Base-by-base conservation (phyloP, 2,888 invertebrate genomes). In the Nematopogon swammerdamellus region DNA sequence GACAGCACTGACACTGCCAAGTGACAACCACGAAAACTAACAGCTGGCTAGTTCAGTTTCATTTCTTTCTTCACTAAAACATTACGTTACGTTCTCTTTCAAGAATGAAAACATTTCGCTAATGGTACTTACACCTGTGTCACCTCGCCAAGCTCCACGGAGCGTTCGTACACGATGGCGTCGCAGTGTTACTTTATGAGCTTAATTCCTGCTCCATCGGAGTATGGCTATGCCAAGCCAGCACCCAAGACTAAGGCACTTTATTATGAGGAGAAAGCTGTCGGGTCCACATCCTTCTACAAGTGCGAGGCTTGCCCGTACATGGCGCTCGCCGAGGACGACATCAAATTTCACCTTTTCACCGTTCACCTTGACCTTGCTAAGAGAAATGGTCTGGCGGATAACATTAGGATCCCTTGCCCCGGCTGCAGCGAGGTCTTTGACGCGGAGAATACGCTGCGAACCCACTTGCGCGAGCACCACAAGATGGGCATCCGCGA, bases 341-440 rank as follows among this genome's bases (percentile, higher is more conserved):
- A 76, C 53, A 81, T 83, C 48, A 74, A 77, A 56, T 76, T 77
- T 56, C 82, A 83, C 56, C 60, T 82, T 45, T 76, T 80, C 54
- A 74, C 73, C 4, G 67, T 65, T 2, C 82, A 82, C 54, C 73
- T 75, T 2, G 72, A 72, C 2, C 59, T 75, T 11, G 72, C 83
- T 11, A 81, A 75, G 59, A 80, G 68, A 48, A 83, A 83, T 59
- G 80, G 80, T 19, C 65, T 80, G 1, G 74, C 76, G 18, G 80
- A 83, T 58, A 72, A 82, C 55, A 70, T 79, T 49, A 80, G 82
- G 52, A 72, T 86, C 6, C 75, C 75, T 54, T 89, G 89, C 58
- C 87, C 88, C 14, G 88, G 87, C 8, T 89, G 88, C 60, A 64
- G 77, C 1, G 86, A 87, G 60, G 66, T 83, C 2, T 88, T 88